phyloP scores from a whole-genome alignment of 2,797 vertebrate species.

The Mormyrops boulengeri region DNA sequence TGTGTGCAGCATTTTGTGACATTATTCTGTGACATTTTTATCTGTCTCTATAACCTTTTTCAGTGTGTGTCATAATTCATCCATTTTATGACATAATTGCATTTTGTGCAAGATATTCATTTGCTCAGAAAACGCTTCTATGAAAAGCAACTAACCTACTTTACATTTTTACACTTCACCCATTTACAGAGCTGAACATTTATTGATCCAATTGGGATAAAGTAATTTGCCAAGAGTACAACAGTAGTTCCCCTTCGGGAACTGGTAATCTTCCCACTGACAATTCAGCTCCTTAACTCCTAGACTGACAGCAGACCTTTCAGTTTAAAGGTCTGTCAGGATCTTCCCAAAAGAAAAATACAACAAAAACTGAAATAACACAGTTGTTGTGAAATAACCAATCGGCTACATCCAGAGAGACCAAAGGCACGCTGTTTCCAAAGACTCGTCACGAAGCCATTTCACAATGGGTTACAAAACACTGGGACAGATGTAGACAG shows the following conservation, averaged over 20 bases:
- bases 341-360: background rate
- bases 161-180: slow-evolving; percentile 11
- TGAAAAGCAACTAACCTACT: slow-evolving; percentile 1
- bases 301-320: background rate
- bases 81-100: background rate
- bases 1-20: background rate
- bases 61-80: background rate
- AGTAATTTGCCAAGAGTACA: background rate
- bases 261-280: background rate
- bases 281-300: background rate
- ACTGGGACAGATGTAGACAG: background rate
- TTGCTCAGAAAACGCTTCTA: background rate
- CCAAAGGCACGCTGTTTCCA: background rate
- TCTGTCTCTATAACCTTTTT: background rate
- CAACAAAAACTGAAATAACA: background rate
- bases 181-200: background rate
- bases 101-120: background rate
- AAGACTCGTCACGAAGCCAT: background rate
- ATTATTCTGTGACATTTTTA: background rate
- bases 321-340: background rate
- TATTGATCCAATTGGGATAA: background rate
- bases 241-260: background rate
- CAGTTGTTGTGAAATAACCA: background rate
- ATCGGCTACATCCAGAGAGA: background rate
- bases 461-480: slow-evolving; percentile 13